phyloP scores from a whole-genome alignment of 2,113 vertebrate species.

The Onychorhynchus coronatus region DNA sequence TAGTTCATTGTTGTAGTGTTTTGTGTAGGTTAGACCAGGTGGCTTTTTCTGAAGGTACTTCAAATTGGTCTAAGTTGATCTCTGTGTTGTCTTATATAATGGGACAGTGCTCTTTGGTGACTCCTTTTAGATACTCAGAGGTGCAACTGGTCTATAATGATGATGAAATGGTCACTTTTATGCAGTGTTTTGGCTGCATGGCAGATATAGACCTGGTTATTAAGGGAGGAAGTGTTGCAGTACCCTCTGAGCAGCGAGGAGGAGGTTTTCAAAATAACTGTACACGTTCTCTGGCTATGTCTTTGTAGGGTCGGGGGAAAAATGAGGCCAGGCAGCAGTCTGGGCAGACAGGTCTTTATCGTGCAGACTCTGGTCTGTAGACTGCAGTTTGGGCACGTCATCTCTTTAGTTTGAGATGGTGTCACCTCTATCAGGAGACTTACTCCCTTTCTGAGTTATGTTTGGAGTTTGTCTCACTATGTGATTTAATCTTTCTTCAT shows the following conservation, averaged over 20 bases:
- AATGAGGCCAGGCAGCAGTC: not conserved
- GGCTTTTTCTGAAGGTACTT: not conserved
- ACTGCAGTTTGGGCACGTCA: not conserved
- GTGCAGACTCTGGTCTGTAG: not conserved
- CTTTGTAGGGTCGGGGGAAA: not conserved
- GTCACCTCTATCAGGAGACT: not conserved
- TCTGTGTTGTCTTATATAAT: not conserved
- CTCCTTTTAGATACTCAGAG: not conserved
- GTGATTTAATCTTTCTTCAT: not conserved
- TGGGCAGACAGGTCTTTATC: not conserved
- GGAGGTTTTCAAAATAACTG: not conserved
- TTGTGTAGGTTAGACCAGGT: not conserved
- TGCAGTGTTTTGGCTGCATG: not conserved
- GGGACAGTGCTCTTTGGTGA: not conserved
- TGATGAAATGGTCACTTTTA: not conserved
- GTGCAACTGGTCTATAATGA: not conserved
- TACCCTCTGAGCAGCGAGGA: not conserved
- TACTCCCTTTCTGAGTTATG: not conserved
- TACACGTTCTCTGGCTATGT: accelerated
- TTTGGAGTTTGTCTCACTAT: not conserved
- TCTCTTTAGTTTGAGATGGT: not conserved
- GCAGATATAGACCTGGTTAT: not conserved
- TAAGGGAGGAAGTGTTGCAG: not conserved
- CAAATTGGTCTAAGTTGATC: not conserved
- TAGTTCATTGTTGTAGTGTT: not conserved